Evolutionary conservation across 2,888 invertebrate species (phyloP), one percentile per base, ranked within the genome.

Genomic region (Adelognathus sp.): DNA sequence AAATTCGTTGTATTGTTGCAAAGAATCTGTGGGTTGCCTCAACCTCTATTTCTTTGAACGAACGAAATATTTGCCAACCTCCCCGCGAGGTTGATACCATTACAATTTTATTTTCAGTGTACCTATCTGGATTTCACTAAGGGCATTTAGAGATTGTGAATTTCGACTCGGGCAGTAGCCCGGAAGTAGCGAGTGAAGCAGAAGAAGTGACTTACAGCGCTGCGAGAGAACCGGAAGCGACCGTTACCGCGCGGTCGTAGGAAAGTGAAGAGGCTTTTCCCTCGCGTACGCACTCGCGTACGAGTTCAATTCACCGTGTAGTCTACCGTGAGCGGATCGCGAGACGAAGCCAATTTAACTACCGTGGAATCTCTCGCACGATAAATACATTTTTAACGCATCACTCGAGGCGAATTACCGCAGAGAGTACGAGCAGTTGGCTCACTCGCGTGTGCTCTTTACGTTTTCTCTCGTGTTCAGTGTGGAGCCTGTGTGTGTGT

Each of bases 241-340:
- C 71, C 79, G 71, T 75, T 71, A 71, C 61, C 60, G 31, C 71
- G 52, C 54, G 70, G 16, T 46, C 71, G 75, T 75, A 79, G 50
- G 79, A 79, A 79, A 79, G 79, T 79, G 67, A 79, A 79, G 79
- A 66, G 52, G 16, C 58, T 46, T 77, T 77, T 75, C 31, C 60
- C 76, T 41, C 14, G 29, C 44, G 41, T 4, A 16, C 18, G 39
- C 54, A 27, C 41, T 21, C n/a, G 16, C 41, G 36, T 39, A 64
- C 64, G 27, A 29, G 61, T 54, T 67, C 54, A 41, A 66, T 76
- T 50, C 33, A 41, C 64, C 64, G 58, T 76, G 46, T 29, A 58
- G 52, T 66, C 58, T 66, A 58, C 72, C 50, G 41, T 9, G n/a
- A 41, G 18, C 46, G 44, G 63, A 69, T 67, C 18, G 11, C 14